Evolutionary conservation across 2,113 vertebrate genomes (phyloP), one percentile per base, ranked within the genome.

Genomic region (Cyanoderma ruficeps): DNA sequence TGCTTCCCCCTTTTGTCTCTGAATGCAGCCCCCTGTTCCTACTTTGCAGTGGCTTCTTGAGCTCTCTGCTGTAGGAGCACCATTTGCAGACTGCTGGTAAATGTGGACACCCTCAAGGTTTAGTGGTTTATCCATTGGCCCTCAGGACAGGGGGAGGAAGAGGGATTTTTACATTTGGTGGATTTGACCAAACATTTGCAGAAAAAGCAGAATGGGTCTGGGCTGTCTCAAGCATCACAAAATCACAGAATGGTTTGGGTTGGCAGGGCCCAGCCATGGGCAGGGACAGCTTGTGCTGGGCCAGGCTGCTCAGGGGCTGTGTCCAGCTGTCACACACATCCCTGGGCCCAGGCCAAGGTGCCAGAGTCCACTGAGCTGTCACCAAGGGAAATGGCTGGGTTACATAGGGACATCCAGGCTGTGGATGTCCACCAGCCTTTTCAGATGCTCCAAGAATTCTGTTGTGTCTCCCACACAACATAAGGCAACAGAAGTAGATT

Each of bases 301-400:
- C 28, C 47, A 39, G 74, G 55, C 1, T 20, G 64, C n/a, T 61
- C 55, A 42, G 12, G 46, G 16, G 37, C 37, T 33, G 25, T 46
- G 44, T 47, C 15, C 10, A 7, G 13, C 12, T 37, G 8, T 41
- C 31, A 20, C 1, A 24, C 15, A 20, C 4, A 0, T 27, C 28
- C 33, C 33, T 59, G 50, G n/a, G 17, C 6, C 47, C 61, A 63
- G 42, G 42, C 28, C n/a, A 33, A 25, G 46, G 15, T 20, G 15
- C 47, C 47, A 47, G 47, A 59, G 47, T 0, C n/a, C 57, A 52
- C 28, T 0, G 23, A 61, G 64, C 1, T 60, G 59, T 47, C 44
- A 27, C 23, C 4, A 7, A 47, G 50, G 23, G 52, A 35, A 70
- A 27, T 9, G n/a, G 30, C 37, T 2, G 6, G 27, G 41, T 33